Evolutionary conservation across 2,888 invertebrate species (phyloP).

Genomic region (Mesochorus sp.): DNA sequence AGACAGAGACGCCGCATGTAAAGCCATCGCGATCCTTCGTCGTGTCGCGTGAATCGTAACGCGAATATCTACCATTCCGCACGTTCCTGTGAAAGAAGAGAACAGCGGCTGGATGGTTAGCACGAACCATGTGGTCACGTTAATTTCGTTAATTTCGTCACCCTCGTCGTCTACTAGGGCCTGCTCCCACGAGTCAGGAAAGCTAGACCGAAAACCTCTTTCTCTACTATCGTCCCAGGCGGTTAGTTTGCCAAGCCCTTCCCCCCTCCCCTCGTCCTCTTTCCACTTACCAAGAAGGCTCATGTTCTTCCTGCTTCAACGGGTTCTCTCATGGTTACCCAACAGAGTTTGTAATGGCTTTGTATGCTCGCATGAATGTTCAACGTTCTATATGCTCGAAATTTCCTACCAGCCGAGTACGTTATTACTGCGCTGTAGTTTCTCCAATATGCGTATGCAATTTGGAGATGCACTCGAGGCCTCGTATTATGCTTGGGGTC

Average conservation of each 20-base stretch:
- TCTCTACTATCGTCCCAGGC: conserved; percentile 9
- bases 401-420: conserved; percentile 28
- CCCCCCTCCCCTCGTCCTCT: too few relatives aligned
- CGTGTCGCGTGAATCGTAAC: neutral
- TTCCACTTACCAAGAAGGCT: neutral
- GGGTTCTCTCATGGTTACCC: conserved; percentile 8
- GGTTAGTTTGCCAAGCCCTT: conserved; percentile 5
- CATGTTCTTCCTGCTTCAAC: neutral
- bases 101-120: neutral
- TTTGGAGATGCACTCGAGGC: conserved; percentile 19
- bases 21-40: neutral
- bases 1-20: neutral
- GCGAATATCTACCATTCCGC: neutral
- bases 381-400: neutral
- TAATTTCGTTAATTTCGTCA: conserved; percentile 37
- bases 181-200: neutral
- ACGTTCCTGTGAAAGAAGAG: neutral
- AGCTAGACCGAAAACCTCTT: conserved; percentile 7
- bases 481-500: neutral
- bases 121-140: conserved; percentile 12
- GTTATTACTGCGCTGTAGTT: conserved; percentile 27
- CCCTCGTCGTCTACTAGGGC: neutral
- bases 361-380: neutral
- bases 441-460: conserved; percentile 28
- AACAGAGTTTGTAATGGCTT: conserved; percentile 35